phyloP scores from a whole-genome alignment of 2,797 vertebrate genomes.

The Chrysocyon brachyurus region DNA sequence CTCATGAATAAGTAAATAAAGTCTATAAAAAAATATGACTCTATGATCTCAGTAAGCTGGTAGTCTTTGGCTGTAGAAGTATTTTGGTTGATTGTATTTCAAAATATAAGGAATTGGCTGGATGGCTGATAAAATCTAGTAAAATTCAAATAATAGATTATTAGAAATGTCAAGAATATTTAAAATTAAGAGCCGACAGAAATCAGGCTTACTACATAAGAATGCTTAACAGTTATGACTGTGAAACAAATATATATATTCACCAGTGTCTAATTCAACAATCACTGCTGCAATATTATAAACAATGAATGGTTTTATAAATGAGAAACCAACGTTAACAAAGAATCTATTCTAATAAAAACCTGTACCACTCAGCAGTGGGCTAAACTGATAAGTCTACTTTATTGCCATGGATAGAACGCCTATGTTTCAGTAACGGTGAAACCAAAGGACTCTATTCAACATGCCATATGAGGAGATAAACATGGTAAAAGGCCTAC shows the following conservation, averaged over 20 bases:
- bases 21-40: neutral
- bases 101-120: slow-evolving; percentile 63
- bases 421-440: neutral
- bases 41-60: neutral
- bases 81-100: slow-evolving; percentile 37
- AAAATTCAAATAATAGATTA: slow-evolving; percentile 41
- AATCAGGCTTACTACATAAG: slow-evolving; percentile 7
- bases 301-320: slow-evolving; percentile 16
- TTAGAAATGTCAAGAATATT: slow-evolving; percentile 64
- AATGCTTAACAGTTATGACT: neutral
- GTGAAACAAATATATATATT: neutral
- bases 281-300: neutral
- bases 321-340: neutral
- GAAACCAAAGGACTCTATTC: neutral
- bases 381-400: neutral
- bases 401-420: neutral
- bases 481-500: neutral
- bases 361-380: neutral
- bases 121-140: slow-evolving; percentile 70
- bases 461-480: neutral
- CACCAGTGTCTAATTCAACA: neutral
- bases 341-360: slow-evolving; percentile 36
- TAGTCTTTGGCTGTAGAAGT: neutral
- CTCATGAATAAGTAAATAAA: no score
- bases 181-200: slow-evolving; percentile 56